Evolutionary conservation across 2,113 vertebrate genomes (phyloP).

Genomic region (Atlantisia rogersi): DNA sequence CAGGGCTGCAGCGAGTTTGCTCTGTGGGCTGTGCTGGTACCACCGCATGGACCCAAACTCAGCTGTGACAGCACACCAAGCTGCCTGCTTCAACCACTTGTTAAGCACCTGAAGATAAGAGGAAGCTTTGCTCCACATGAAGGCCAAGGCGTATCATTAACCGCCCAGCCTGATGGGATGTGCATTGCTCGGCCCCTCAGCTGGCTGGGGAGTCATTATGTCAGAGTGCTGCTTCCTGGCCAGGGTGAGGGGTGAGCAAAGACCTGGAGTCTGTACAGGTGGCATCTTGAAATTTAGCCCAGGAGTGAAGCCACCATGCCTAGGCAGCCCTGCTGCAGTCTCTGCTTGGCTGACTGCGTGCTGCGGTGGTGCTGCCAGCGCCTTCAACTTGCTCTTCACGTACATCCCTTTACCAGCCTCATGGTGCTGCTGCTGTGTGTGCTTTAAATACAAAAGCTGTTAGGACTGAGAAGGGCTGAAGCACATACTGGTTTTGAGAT

Average conservation of each 20-base stretch:
- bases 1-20: neutral
- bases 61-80: neutral
- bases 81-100: neutral
- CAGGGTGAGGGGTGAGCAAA: neutral
- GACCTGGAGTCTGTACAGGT: neutral
- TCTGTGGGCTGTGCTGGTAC: accelerated
- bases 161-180: neutral
- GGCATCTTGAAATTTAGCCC: neutral
- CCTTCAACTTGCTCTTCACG: neutral
- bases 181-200: accelerated
- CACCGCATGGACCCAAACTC: neutral
- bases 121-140: neutral
- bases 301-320: neutral
- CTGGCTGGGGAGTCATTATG: neutral
- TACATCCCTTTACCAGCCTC: neutral
- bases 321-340: neutral
- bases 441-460: neutral
- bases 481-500: slow-evolving; percentile 52
- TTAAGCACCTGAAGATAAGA: neutral
- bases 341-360: neutral
- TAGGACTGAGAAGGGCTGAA: slow-evolving; percentile 58
- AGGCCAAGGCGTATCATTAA: neutral
- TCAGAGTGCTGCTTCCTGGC: accelerated
- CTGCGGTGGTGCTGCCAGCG: neutral
- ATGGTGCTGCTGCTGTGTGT: neutral